A percentile compares a stretch with the other conserved stretches of the same genome.
phyloP scores from a whole-genome alignment of 1,140 invertebrate genomes.

The Harlomillsia oculata region DNA sequence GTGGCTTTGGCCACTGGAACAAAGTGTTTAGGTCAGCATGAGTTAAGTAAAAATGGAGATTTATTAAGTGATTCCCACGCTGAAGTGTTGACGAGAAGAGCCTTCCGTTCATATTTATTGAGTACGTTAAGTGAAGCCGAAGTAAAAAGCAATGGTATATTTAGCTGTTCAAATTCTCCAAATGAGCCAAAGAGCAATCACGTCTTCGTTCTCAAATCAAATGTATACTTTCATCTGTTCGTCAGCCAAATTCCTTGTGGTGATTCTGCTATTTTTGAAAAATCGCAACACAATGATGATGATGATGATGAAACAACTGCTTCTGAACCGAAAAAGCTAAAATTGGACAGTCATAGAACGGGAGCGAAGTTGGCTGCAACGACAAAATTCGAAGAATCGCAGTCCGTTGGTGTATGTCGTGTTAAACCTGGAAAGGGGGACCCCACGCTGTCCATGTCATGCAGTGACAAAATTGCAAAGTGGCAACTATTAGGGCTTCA shows the following conservation, averaged over 20 bases:
- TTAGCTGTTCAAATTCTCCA: background rate
- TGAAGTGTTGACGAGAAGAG: slow-evolving; percentile 72
- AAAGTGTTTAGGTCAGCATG: slow-evolving; percentile 72
- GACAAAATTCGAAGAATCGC: slow-evolving; percentile 52
- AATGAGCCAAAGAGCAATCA: no score
- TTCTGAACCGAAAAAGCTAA: slow-evolving; percentile 41
- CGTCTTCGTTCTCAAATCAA: no score
- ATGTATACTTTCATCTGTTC: slow-evolving; percentile 77
- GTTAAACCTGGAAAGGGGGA: slow-evolving; percentile 88
- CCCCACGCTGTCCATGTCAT: slow-evolving; percentile 76
- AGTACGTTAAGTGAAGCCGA: no score
- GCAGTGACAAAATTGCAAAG: slow-evolving; percentile 83
- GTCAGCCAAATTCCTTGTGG: slow-evolving; percentile 83
- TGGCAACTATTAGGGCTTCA: slow-evolving; percentile 75
- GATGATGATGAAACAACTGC: background rate
- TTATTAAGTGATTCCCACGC: slow-evolving; percentile 83
- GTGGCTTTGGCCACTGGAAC: slow-evolving; percentile 78
- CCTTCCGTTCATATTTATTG: slow-evolving; percentile 68
- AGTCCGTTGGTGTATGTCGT: slow-evolving; percentile 60
- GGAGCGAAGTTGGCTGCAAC: slow-evolving; percentile 46
- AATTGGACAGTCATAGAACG: slow-evolving; percentile 40
- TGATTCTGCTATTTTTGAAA: slow-evolving; percentile 80
- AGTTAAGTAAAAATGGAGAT: slow-evolving; percentile 56
- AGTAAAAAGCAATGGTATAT: no score
- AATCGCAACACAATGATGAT: slow-evolving; percentile 33